Percentiles rank a stretch among this genome's conserved stretches.
Conservation (phyloP, 2,113 vertebrate species). For the Telmatochromis sp. region DNA sequence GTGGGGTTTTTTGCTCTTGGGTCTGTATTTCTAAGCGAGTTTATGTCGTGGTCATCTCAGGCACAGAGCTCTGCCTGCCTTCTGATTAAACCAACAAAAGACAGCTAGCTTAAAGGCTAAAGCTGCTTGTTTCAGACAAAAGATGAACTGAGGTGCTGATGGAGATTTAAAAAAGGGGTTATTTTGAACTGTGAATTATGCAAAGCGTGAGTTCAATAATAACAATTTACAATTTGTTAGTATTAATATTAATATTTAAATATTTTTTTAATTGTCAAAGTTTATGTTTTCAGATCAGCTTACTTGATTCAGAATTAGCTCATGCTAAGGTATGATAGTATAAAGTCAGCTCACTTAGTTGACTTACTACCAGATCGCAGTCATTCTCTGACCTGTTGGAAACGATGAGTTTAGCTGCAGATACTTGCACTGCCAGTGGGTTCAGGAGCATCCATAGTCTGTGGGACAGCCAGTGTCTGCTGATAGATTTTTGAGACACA, state of each 20-base stretch:
- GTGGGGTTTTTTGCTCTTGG: not conserved
- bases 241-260: not conserved
- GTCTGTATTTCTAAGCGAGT: not conserved
- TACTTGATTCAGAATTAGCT: not conserved
- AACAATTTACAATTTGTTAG: not conserved
- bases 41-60: not conserved
- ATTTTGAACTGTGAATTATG: not conserved
- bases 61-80: not conserved
- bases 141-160: not conserved
- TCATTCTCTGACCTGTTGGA: not conserved
- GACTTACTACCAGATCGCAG: not conserved
- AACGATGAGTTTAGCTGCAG: not conserved
- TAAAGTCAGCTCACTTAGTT: not conserved
- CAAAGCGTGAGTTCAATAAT: not conserved
- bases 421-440: not conserved
- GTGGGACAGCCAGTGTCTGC: not conserved
- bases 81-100: not conserved
- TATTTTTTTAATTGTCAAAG: not conserved
- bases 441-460: not conserved
- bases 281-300: not conserved
- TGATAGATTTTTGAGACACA: not conserved
- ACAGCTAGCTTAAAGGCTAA: not conserved
- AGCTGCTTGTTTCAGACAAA: not conserved
- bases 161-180: not conserved
- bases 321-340: not conserved